Base-by-base conservation (phyloP, 53 echinoderm and acorn worm genomes). In the Stichopus horrens region DNA sequence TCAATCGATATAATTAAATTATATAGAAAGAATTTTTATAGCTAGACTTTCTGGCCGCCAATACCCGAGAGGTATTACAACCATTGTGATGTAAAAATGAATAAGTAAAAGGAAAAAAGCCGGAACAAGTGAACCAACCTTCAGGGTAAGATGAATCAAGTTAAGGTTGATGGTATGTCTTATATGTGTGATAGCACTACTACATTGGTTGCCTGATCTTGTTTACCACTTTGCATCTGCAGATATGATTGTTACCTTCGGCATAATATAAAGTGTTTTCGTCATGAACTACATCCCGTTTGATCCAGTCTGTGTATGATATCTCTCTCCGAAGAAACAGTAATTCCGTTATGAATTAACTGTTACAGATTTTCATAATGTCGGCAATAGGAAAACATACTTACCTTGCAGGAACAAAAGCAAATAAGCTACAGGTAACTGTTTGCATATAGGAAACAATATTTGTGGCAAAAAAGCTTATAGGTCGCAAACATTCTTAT, bases 1-100 rank as follows among this genome's bases (percentile, higher is more conserved):
- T 54, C 53, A 79, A 79, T 79, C 79, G 54, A 79, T 79, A 79
- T 79, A n/a, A 79, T 79, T 79, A 53, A 79, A 79, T 79, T 79
- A 79, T 79, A 79, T 53, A 9, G 18, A 53, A 55, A 13, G 79
- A 79, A 54, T 79, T 52, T 52, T 55, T 79, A 79, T 79, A 79
- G 79, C n/a, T 53, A 79, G 63, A 13, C 63, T 63, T 63, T 63
- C 11, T 16, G 7, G 63, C 10, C 14, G 63, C 63, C 63, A 63
- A 63, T 63, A 63, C 10, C 63, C 63, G 10, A 63, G 63, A 63
- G 63, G 63, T 63, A 63, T 13, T 13, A 63, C 10, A 13, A 16
- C 11, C 10, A 16, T 63, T 16, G 63, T 63, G 63, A 63, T 63
- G 63, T 63, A 63, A 37, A 37, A 37, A 37, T 37, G 2, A 37